Percentiles rank a stretch among this genome's conserved stretches.
Evolutionary conservation across 2,888 invertebrate genomes (phyloP).

Genomic region (Stramonita haemastoma): DNA sequence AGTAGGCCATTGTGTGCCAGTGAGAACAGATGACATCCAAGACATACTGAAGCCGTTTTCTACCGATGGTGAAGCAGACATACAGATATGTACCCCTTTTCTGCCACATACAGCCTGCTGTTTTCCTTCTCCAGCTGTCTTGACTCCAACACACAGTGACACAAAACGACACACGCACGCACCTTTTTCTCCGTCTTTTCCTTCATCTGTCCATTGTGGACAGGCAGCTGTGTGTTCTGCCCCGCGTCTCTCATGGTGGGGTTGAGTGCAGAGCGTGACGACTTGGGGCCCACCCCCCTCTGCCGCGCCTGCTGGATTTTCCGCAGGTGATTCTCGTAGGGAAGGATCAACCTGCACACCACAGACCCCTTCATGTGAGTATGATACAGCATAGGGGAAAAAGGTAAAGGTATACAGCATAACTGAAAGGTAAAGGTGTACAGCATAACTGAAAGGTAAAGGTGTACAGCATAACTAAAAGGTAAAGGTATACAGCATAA

Average conservation of each 20-base stretch:
- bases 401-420: no score
- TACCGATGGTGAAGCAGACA: no score
- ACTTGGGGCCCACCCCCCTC: not conserved
- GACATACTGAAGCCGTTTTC: no score
- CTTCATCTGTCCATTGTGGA: slow-evolving; percentile 34
- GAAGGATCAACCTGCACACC: slow-evolving; percentile 44
- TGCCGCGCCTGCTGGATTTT: slow-evolving; percentile 27
- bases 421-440: no score
- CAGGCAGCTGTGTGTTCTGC: not conserved
- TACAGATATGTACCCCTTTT: no score
- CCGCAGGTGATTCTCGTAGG: slow-evolving; percentile 48
- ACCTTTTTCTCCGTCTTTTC: slow-evolving; percentile 28
- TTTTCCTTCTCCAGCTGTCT: not conserved
- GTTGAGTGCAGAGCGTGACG: not conserved
- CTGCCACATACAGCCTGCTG: no score
- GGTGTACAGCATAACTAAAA: no score
- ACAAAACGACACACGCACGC: not conserved
- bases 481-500: no score
- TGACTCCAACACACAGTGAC: not conserved
- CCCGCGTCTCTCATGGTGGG: not conserved
- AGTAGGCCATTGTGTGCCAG: no score
- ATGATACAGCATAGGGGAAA: not conserved
- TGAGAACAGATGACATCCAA: no score
- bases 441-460: no score
- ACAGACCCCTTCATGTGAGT: not conserved